phyloP scores from a whole-genome alignment of 2,888 invertebrate species.

The Chironomus riparius region DNA sequence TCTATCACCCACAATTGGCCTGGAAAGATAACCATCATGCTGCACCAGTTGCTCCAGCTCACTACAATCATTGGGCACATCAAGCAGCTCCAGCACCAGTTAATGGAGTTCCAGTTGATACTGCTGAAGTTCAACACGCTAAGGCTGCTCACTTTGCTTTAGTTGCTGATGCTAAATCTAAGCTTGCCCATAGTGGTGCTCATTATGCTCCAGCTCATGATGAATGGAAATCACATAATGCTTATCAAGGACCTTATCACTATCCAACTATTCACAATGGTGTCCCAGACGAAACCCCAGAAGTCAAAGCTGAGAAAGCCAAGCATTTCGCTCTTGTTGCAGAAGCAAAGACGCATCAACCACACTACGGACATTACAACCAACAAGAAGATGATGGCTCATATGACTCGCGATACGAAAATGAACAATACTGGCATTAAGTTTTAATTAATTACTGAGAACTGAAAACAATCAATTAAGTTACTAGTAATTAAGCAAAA shows the following conservation, averaged over 20 bases:
- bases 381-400: slow-evolving; percentile 32
- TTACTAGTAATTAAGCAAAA: slow-evolving; percentile 16
- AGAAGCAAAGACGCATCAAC: slow-evolving; percentile 35
- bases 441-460: slow-evolving; percentile 14
- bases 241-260: slow-evolving; percentile 40
- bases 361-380: neutral
- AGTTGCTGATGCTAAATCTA: slow-evolving; percentile 35
- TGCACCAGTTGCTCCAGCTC: neutral
- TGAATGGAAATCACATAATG: slow-evolving; percentile 5
- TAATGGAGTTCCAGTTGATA: slow-evolving; percentile 45
- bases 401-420: slow-evolving; percentile 36
- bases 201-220: slow-evolving; percentile 31
- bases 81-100: slow-evolving; percentile 32
- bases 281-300: slow-evolving; percentile 46
- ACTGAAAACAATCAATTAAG: slow-evolving; percentile 10
- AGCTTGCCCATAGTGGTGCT: slow-evolving; percentile 31
- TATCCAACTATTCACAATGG: slow-evolving; percentile 44
- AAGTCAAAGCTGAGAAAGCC: slow-evolving; percentile 44
- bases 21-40: neutral
- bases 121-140: slow-evolving; percentile 44
- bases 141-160: slow-evolving; percentile 35
- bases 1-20: slow-evolving; percentile 8
- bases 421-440: slow-evolving; percentile 31
- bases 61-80: slow-evolving; percentile 2
- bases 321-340: slow-evolving; percentile 41